Base-by-base conservation (phyloP, 1,140 invertebrate genomes). In the Anoplophora glabripennis region DNA sequence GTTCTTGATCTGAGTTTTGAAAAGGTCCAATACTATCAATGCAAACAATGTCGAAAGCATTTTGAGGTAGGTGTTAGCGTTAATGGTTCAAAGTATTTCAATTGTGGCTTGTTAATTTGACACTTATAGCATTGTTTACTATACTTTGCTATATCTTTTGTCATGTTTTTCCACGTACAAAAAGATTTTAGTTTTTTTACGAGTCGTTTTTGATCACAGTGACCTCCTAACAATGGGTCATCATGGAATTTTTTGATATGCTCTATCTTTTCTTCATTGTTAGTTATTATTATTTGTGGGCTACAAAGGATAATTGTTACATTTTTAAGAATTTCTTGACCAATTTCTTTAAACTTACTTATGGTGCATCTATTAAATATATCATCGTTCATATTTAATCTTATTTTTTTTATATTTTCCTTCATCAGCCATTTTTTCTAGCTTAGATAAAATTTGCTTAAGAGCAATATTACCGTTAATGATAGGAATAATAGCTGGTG, bases 91-190 rank as follows among this genome's bases (percentile, higher is more conserved):
- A 10, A 4, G 15, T 38, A 2, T 12, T 33, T 14, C 11, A 49
- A 4, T 55, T 55, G 49, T n/a, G 11, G 8, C 14, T 55, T 55
- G 37, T 55, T 55, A 12, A 40, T 34, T 36, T 55, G 53, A 55
- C 42, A 55, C 21, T 47, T 14, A 45, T 44, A 9, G 15, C 52
- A 53, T n/a, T 15, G 7, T 17, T 42, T 53, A 48, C 0, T 45
- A 55, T 45, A 55, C 5, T 52, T 40, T 7, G 7, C 7, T 36
- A 52, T 18, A 18, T 52, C 35, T 38, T 52, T 37, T 15, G 28
- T 8, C 49, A 52, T 52, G 17, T 52, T 36, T 52, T 40, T 36
- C 49, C 49, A 52, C 38, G 10, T 52, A 18, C n/a, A 55, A 14
- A n/a, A 15, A 14, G 41, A 14, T 1, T 17, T 45, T 42, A 48